A percentile compares a stretch with the other conserved stretches of the same genome.
Conservation (phyloP, 2,797 vertebrate genomes). For the Syngnathus acus region DNA sequence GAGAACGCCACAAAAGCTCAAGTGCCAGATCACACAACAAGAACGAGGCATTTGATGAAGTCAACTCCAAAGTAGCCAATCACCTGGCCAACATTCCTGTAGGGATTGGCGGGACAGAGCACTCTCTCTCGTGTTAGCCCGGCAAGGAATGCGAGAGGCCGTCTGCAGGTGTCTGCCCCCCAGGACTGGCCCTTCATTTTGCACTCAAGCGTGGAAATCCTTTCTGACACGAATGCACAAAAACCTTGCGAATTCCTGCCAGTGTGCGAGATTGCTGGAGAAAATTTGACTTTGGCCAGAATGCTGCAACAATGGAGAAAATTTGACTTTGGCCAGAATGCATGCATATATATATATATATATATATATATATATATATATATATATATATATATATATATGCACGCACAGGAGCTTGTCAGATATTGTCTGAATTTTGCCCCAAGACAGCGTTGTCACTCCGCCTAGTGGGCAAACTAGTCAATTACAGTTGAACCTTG, state of each 20-base stretch:
- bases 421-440: no score
- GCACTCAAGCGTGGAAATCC: constrained; percentile 23
- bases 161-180: constrained; percentile 47
- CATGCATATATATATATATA: no score
- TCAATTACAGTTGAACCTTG: no score
- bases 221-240: background rate
- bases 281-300: background rate
- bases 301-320: no score
- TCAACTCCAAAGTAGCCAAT: background rate
- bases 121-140: constrained; percentile 36
- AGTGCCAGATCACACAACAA: background rate
- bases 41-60: background rate
- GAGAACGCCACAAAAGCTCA: background rate
- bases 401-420: no score
- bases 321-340: background rate
- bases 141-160: constrained; percentile 47
- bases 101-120: constrained; percentile 36
- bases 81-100: constrained; percentile 44
- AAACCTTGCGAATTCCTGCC: background rate
- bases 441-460: no score
- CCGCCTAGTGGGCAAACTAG: no score
- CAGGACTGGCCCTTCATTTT: constrained; percentile 34
- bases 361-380: no score
- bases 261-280: background rate
- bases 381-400: no score